These are phyloP conservation scores for Malthinus flaveolus DNA, from an alignment of 2,888 invertebrate species.

Conservation along the genomic window DNA sequence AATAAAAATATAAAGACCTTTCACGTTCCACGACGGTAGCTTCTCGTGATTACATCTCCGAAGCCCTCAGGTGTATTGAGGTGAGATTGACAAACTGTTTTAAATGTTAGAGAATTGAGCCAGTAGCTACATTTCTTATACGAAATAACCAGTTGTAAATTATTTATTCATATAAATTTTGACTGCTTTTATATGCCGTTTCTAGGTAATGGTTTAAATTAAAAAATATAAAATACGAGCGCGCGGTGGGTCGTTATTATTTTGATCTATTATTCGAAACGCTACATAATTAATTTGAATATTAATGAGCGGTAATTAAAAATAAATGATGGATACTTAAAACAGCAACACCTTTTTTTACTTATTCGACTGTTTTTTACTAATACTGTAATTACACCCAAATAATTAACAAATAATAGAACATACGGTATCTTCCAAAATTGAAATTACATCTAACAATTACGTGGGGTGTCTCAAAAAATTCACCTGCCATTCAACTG, in stretches of 20 bases:
- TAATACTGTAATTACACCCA: too few relatives aligned
- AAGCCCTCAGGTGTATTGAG: constrained; percentile 19
- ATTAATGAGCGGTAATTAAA: too few relatives aligned
- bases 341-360: too few relatives aligned
- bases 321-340: too few relatives aligned
- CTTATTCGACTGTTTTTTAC: too few relatives aligned
- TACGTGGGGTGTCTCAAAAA: too few relatives aligned
- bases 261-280: constrained; percentile 12
- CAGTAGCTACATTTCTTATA: constrained; percentile 29
- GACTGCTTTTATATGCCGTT: constrained; percentile 4
- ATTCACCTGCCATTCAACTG: too few relatives aligned
- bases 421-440: too few relatives aligned
- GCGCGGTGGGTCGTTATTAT: constrained; percentile 2
- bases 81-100: constrained; percentile 41
- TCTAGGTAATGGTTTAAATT: constrained; percentile 15
- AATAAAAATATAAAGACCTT: constrained; percentile 3
- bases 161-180: constrained; percentile 15
- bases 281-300: too few relatives aligned
- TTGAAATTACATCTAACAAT: too few relatives aligned
- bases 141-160: constrained; percentile 13
- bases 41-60: not conserved
- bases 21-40: constrained; percentile 9
- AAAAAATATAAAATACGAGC: constrained; percentile 9
- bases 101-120: constrained; percentile 28
- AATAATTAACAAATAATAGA: too few relatives aligned